phyloP scores from a whole-genome alignment of 2,888 invertebrate species.

The Drosophila demipolita region DNA sequence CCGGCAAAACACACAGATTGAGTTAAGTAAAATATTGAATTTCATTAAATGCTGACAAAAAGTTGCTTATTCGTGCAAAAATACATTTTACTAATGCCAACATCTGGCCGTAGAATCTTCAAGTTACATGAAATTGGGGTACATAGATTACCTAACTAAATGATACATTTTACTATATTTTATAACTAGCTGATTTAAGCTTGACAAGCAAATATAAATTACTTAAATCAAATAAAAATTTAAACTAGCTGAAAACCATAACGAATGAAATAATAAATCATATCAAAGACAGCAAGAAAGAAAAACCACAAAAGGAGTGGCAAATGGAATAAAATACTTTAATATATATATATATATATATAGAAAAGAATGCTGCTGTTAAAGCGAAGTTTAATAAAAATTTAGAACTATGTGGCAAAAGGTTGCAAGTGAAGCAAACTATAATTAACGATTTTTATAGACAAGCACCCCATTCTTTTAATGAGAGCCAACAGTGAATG shows the following conservation, averaged over 20 bases:
- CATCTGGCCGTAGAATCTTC: slow-evolving; percentile 1
- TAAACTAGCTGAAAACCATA: neutral
- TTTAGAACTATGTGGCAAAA: slow-evolving; percentile 2
- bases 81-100: slow-evolving; percentile 5
- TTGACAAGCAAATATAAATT: neutral
- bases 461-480: neutral
- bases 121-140: slow-evolving; percentile 19
- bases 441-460: slow-evolving; percentile 20
- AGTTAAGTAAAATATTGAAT: slow-evolving; percentile 46
- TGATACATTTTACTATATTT: neutral
- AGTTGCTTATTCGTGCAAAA: slow-evolving; percentile 44
- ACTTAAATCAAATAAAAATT: slow-evolving; percentile 3
- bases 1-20: slow-evolving; percentile 28
- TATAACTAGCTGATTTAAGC: too few relatives aligned
- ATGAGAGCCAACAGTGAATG: slow-evolving; percentile 17
- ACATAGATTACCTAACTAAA: neutral
- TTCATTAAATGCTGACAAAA: slow-evolving; percentile 47
- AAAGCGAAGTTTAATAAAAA: slow-evolving; percentile 3
- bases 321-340: neutral
- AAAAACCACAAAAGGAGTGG: neutral
- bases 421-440: neutral
- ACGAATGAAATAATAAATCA: slow-evolving; percentile 1
- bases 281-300: neutral
- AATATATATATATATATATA: too few relatives aligned
- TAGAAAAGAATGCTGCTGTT: neutral